Percentiles rank a stretch among this genome's conserved stretches.
Evolutionary conservation across 2,888 invertebrate species (phyloP).

Genomic region (Ariolimax columbianus): DNA sequence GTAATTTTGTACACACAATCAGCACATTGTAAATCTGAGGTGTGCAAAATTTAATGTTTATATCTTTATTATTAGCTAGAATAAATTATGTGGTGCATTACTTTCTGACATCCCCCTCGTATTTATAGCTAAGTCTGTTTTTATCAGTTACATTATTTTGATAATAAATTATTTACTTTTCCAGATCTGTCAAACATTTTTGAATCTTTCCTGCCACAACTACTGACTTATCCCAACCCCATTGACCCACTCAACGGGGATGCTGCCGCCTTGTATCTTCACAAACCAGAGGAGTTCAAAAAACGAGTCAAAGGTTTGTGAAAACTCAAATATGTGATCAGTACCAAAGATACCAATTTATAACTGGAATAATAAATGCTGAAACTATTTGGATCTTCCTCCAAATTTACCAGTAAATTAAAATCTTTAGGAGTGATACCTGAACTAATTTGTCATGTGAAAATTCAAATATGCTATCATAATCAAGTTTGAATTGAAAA

Average conservation of each 20-base stretch:
- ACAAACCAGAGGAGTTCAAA: slow-evolving; percentile 99
- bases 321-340: background rate
- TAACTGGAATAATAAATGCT: too few relatives aligned
- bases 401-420: too few relatives aligned
- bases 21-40: background rate
- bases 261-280: slow-evolving; percentile 99
- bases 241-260: slow-evolving; percentile 99
- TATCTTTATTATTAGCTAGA: background rate
- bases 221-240: slow-evolving; percentile 99
- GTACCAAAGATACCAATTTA: background rate
- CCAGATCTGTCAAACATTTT: slow-evolving; percentile 99
- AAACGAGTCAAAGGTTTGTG: slow-evolving; percentile 91
- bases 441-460: too few relatives aligned
- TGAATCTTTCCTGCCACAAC: slow-evolving; percentile 99
- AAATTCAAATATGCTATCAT: too few relatives aligned
- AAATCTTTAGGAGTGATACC: too few relatives aligned
- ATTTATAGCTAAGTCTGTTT: too few relatives aligned
- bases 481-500: too few relatives aligned
- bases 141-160: too few relatives aligned
- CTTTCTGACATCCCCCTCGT: too few relatives aligned
- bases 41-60: background rate
- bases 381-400: too few relatives aligned
- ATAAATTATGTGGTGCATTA: too few relatives aligned
- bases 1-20: background rate
- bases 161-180: slow-evolving; percentile 58